A percentile compares a stretch with the other conserved stretches of the same genome.
Evolutionary conservation across 2,797 vertebrate genomes (phyloP).

Genomic region (Etheostoma nigrum): DNA sequence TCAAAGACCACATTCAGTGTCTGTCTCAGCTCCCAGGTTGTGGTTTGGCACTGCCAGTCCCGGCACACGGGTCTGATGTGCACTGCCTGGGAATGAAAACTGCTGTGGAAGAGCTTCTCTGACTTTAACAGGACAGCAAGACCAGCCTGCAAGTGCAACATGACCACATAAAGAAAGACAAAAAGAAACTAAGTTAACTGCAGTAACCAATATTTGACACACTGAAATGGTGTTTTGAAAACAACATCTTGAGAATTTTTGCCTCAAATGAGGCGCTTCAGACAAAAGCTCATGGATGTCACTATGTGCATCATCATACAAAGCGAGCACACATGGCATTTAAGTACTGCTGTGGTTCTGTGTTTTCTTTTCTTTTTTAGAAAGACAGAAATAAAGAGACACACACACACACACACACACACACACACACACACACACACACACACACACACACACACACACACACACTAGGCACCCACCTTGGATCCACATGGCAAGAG

Average conservation of each 20-base stretch:
- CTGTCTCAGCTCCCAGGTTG: conserved; percentile 96
- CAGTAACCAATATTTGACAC: not conserved
- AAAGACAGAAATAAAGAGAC: not conserved
- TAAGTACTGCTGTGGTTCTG: not conserved
- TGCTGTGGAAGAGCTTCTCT: conserved; percentile 96
- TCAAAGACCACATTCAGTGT: conserved; percentile 95
- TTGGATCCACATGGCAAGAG: conserved; percentile 96
- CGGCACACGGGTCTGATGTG: conserved; percentile 95
- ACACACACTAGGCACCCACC: conserved; percentile 83
- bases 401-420: conserved; percentile 65
- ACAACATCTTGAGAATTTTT: not conserved
- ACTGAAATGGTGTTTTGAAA: not conserved
- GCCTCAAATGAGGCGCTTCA: not conserved
- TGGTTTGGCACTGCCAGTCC: conserved; percentile 86
- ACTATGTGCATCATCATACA: not conserved
- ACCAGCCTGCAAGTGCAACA: conserved; percentile 87
- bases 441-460: conserved; percentile 16
- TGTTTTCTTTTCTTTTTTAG: not conserved
- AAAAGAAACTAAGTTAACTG: not conserved
- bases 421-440: conserved; percentile 64
- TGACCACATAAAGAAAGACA: not conserved
- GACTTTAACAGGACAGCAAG: conserved; percentile 95
- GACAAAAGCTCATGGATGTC: not conserved
- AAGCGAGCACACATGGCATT: not conserved
- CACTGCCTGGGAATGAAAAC: conserved; percentile 95